Evolutionary conservation across 2,888 invertebrate genomes (phyloP), one percentile per base, ranked within the genome.

Genomic region (Pharmacophagus antenor): DNA sequence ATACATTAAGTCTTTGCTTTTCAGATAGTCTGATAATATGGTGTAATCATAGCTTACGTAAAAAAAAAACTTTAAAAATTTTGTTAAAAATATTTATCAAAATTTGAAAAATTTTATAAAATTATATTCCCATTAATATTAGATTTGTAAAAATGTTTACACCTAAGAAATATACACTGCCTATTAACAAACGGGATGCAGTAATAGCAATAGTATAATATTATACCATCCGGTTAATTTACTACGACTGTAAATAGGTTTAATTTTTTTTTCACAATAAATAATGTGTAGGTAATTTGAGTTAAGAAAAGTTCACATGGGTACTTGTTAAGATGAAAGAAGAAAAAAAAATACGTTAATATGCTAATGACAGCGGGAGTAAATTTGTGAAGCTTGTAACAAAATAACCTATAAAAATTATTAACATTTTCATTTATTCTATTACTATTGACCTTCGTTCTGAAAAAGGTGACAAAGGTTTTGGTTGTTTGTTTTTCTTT

Each of bases 331-430:
- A 21, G 47, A 25, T 47, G 20, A 18, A 22, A 8, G 4, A 54
- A 46, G 15, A 37, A 20, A 25, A 22, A 52, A 55, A 27, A 56
- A 50, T 4, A 50, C 5, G 25, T 42, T 25, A 49, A 44, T 50
- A 42, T 27, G 23, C 44, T 57, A 57, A 57, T 57, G 50, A 31
- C 22, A 37, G 31, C 15, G 3, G n/a, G n/a, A 37, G 37, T 1
- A 3, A 2, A 10, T 6, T 7, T 12, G 10, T 37, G 37, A n/a
- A 37, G n/a, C n/a, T n/a, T 37, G 37, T 37, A n/a, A 37, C 6
- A n/a, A 15, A 37, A 8, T n/a, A 37, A n/a, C 0, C 15, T n/a
- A n/a, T 37, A 37, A 3, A 37, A 2, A 15, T 37, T 44, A 1
- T 8, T 5, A 20, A 18, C 20, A 1, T 44, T 18, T 44, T 18